Conservation (phyloP, 2,113 vertebrate genomes). For the Urocitellus parryii region DNA sequence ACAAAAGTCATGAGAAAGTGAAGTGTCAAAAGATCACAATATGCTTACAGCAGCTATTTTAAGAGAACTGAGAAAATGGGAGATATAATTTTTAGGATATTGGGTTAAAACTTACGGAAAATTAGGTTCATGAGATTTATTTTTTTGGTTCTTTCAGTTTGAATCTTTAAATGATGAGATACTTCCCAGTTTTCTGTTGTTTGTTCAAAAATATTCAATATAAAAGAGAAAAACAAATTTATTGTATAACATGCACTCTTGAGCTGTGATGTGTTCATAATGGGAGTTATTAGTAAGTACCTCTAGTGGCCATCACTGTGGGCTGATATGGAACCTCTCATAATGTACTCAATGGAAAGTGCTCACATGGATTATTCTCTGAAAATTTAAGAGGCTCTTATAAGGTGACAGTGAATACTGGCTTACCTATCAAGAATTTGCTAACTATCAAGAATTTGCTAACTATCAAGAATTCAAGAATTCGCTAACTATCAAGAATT, state of each 20-base stretch:
- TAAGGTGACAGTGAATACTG: background rate
- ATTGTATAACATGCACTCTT: background rate
- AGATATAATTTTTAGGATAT: background rate
- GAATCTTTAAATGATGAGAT: background rate
- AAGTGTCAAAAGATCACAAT: constrained; percentile 27
- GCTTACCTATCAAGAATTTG: constrained; percentile 25
- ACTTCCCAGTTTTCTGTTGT: background rate
- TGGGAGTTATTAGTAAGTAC: constrained; percentile 28
- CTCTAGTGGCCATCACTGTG: background rate
- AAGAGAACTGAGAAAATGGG: background rate
- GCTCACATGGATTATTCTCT: background rate
- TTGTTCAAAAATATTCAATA: constrained; percentile 8
- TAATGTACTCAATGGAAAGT: background rate
- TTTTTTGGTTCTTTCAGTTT: background rate
- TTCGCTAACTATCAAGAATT: constrained; percentile 20
- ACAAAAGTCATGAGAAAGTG: constrained; percentile 74
- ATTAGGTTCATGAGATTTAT: background rate
- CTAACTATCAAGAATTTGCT: constrained; percentile 6
- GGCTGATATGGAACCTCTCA: background rate
- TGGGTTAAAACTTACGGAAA: background rate
- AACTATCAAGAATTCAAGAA: constrained; percentile 27
- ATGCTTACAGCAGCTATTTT: background rate
- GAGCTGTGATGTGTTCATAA: background rate
- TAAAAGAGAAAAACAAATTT: background rate
- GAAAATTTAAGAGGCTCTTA: constrained; percentile 40